Base-by-base conservation (phyloP, 2,113 vertebrate genomes). In the Eulemur rufifrons region DNA sequence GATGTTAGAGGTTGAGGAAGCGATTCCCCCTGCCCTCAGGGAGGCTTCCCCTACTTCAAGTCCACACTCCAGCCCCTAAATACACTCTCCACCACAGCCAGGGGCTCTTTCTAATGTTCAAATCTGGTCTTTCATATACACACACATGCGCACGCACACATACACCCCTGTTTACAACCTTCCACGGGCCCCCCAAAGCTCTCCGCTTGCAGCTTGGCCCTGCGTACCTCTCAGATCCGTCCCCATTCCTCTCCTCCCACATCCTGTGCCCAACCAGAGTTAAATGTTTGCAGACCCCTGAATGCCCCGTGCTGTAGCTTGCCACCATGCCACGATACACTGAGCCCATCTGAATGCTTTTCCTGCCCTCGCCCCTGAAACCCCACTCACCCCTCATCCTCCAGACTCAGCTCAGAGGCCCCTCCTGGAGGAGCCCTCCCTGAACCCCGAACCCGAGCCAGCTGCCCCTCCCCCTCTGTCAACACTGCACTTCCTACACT, bases 221-320 rank as follows among this genome's bases (percentile, higher is more conserved):
- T 9, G 4, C 37, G 10, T 23, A 7, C 56, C 39, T 54, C 42
- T 54, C 34, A 32, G 63, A 39, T 39, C 7, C 27, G 17, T 39
- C 39, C 39, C 39, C 54, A 11, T 12, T 21, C 13, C 63, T 73
- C 47, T 66, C 32, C 59, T 63, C 10, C 23, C 69, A 39, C 9
- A 74, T 52, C 18, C 50, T 45, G 27, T 39, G 47, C 73, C 20
- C 45, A 29, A 25, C 32, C 2, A 0, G 2, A 89, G 68, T 6
- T 13, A 74, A 47, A 61, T 9, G 66, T 37, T 21, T 42, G 82
- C 34, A 45, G 83, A 63, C 17, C 27, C 25, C 34, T 14, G 34
- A 6, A 3, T 1, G 45, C 17, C 27, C 69, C 0, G 0, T n/a
- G 64, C 21, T 42, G 68, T 14, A 1, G 6, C 23, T 59, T 59